These are phyloP conservation scores for Allygus modestus DNA, from an alignment of 2,888 invertebrate genomes.

Conservation along the genomic window DNA sequence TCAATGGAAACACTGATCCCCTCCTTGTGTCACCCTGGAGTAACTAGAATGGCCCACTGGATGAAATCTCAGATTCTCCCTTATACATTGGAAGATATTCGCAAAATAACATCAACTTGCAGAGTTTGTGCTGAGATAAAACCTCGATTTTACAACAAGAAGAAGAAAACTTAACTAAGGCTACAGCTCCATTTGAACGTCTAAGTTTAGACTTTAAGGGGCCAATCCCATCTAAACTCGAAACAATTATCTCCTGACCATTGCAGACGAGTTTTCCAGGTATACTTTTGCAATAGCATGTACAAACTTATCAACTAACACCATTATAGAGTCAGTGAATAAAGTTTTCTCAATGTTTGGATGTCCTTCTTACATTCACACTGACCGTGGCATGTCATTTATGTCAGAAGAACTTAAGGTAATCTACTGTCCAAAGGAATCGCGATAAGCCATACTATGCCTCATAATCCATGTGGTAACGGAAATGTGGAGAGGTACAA, in stretches of 20 bases:
- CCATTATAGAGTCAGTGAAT: constrained; percentile 5
- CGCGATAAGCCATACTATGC: neutral
- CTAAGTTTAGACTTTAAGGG: constrained; percentile 62
- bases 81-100: no score
- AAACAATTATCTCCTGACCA: no score
- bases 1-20: neutral
- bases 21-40: constrained; percentile 65
- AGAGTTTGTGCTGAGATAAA: no score
- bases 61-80: no score
- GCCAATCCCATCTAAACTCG: no score
- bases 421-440: neutral
- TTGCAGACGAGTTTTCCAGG: constrained; percentile 65
- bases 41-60: no score
- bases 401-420: neutral
- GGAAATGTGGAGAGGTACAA: constrained; percentile 31
- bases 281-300: constrained; percentile 64
- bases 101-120: no score
- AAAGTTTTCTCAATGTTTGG: neutral
- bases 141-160: no score
- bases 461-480: neutral
- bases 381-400: constrained; percentile 15
- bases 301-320: neutral
- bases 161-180: no score
- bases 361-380: neutral
- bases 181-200: no score